Evolutionary conservation across 2,888 invertebrate species (phyloP).

Genomic region (Ichneumon xanthorius): DNA sequence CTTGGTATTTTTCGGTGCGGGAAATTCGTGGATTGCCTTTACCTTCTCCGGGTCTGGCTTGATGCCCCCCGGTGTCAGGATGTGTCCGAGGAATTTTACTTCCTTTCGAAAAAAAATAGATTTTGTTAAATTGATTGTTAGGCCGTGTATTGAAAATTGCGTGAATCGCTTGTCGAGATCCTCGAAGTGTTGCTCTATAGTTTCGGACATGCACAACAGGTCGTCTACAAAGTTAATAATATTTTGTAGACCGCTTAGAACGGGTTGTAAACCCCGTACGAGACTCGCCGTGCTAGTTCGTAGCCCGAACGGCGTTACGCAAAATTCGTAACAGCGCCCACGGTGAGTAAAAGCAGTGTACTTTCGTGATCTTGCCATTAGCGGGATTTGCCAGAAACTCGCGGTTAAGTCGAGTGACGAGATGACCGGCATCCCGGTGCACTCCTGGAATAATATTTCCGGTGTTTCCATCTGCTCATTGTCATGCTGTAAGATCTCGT

Average conservation of each 20-base stretch:
- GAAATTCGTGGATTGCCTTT: neutral
- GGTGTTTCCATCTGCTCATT: neutral
- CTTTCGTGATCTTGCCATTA: neutral
- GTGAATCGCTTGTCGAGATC: neutral
- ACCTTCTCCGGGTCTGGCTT: neutral
- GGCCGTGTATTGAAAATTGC: neutral
- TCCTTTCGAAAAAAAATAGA: neutral
- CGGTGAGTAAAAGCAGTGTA: neutral
- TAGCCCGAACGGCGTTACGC: neutral
- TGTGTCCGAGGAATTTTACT: neutral
- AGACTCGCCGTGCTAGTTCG: neutral
- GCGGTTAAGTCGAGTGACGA: neutral
- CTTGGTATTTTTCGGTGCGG: neutral
- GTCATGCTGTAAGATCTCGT: slow-evolving; percentile 2
- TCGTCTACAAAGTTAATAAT: neutral
- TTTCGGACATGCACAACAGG: neutral
- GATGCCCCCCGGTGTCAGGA: neutral
- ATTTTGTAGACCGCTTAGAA: neutral
- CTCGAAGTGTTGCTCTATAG: neutral
- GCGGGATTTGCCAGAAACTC: neutral
- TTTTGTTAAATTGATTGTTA: neutral
- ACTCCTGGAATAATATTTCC: neutral
- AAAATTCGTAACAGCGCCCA: neutral
- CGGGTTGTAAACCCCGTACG: neutral
- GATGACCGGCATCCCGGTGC: neutral